phyloP scores from a whole-genome alignment of 2,888 invertebrate species.

The Melolontha melolontha region DNA sequence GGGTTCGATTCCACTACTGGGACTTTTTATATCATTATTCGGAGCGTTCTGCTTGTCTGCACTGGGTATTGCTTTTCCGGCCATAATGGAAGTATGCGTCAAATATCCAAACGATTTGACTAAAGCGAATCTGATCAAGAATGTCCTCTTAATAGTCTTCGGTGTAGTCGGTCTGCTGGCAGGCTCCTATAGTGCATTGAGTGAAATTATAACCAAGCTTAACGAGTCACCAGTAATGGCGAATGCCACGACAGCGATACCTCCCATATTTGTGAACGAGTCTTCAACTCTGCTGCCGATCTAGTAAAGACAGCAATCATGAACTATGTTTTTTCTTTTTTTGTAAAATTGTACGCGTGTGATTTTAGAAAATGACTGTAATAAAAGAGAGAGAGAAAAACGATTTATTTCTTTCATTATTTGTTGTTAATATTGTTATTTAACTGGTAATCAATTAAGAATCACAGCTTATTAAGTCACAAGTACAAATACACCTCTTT shows the following conservation, averaged over 20 bases:
- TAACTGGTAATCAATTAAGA: too few species aligned
- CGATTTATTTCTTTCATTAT: too few species aligned
- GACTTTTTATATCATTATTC: constrained; percentile 80
- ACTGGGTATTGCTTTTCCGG: constrained; percentile 80
- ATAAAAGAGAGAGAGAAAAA: too few species aligned
- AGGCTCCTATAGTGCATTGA: constrained; percentile 70
- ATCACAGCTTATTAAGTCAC: too few species aligned
- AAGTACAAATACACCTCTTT: too few species aligned
- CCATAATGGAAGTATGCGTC: constrained; percentile 79
- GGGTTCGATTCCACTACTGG: constrained; percentile 76
- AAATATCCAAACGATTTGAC: constrained; percentile 74
- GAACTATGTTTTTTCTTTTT: too few species aligned
- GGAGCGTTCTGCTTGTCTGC: constrained; percentile 81
- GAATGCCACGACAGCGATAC: too few species aligned
- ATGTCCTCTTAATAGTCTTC: constrained; percentile 67
- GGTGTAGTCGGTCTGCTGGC: constrained; percentile 69
- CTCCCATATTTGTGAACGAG: not conserved
- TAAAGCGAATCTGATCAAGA: constrained; percentile 65
- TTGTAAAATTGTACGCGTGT: too few species aligned
- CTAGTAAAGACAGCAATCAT: not conserved
- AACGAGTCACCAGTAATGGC: constrained; percentile 11
- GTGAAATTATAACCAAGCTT: constrained; percentile 64
- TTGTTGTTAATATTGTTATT: too few species aligned
- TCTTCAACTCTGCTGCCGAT: constrained; percentile 14
- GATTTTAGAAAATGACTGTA: too few species aligned